Evolutionary conservation across 2,113 vertebrate genomes (phyloP).

Genomic region (Phylloscopus trochilus): DNA sequence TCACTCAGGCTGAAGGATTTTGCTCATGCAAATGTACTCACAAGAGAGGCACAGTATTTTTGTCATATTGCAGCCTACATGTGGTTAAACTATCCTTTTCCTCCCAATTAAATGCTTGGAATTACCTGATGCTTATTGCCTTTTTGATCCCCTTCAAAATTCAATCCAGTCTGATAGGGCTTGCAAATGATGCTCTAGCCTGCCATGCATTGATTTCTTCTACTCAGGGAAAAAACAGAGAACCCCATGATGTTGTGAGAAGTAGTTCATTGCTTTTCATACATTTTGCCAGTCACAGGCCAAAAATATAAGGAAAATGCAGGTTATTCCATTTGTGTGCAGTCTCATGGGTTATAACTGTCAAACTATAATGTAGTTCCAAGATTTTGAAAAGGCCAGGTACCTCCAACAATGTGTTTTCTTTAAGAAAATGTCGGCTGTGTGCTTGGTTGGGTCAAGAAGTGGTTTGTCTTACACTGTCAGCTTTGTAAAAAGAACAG

Average conservation of each 20-base stretch:
- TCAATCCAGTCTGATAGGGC: background rate
- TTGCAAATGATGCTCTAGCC: background rate
- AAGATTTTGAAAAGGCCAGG: constrained; percentile 38
- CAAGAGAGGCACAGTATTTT: background rate
- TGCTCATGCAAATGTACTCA: background rate
- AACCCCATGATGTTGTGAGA: background rate
- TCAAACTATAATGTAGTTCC: constrained; percentile 17
- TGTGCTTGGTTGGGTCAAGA: background rate
- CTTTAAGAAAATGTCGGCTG: background rate
- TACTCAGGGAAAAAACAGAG: background rate
- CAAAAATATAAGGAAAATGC: background rate
- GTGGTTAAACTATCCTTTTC: background rate
- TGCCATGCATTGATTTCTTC: background rate
- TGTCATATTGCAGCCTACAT: background rate
- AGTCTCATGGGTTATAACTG: constrained; percentile 34
- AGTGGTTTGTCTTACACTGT: background rate
- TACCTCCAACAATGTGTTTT: background rate
- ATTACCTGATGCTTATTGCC: background rate
- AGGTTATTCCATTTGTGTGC: background rate
- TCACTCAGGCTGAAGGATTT: background rate
- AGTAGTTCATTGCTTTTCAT: background rate
- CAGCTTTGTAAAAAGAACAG: background rate
- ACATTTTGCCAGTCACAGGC: background rate
- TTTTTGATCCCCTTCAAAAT: constrained; percentile 7
- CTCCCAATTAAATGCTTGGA: background rate